phyloP scores from a whole-genome alignment of 2,113 vertebrate genomes.

The Xenopus laevis region DNA sequence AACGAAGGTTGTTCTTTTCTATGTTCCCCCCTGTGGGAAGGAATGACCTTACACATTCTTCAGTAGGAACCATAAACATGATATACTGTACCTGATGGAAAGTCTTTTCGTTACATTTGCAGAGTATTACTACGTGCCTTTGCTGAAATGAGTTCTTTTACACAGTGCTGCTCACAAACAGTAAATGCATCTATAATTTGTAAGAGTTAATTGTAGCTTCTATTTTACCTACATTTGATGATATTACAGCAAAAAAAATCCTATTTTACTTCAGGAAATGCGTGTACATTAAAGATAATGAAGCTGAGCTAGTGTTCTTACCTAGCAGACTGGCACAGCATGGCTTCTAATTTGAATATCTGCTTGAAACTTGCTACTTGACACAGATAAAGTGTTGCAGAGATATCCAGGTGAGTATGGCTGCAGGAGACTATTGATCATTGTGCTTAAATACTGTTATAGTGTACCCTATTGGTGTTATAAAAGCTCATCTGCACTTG shows the following conservation, averaged over 20 bases:
- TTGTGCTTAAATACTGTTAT: conserved; percentile 52
- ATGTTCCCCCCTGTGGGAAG: no score
- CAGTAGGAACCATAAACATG: no score
- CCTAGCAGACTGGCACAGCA: conserved; percentile 66
- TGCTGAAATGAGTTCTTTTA: conserved; percentile 57
- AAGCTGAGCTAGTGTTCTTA: conserved; percentile 63
- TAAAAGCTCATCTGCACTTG: conserved; percentile 28
- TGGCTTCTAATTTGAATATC: conserved; percentile 62
- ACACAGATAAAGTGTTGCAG: conserved; percentile 52
- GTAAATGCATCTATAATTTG: conserved; percentile 49
- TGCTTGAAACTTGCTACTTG: conserved; percentile 60
- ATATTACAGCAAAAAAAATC: conserved; percentile 51
- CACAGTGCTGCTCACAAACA: conserved; percentile 50
- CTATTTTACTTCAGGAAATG: conserved; percentile 49
- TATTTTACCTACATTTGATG: conserved; percentile 54
- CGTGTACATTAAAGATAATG: conserved; percentile 65
- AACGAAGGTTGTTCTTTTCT: no score
- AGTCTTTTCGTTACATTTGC: no score
- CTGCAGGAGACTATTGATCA: conserved; percentile 58
- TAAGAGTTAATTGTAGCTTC: conserved; percentile 15
- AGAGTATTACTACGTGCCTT: no score
- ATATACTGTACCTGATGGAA: no score
- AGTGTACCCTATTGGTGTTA: conserved; percentile 40
- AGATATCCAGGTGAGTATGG: conserved; percentile 53
- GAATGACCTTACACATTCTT: no score